Percentiles rank a stretch among this genome's conserved stretches.
phyloP scores from a whole-genome alignment of 2,797 vertebrate species.

The Eptatretus atami region DNA sequence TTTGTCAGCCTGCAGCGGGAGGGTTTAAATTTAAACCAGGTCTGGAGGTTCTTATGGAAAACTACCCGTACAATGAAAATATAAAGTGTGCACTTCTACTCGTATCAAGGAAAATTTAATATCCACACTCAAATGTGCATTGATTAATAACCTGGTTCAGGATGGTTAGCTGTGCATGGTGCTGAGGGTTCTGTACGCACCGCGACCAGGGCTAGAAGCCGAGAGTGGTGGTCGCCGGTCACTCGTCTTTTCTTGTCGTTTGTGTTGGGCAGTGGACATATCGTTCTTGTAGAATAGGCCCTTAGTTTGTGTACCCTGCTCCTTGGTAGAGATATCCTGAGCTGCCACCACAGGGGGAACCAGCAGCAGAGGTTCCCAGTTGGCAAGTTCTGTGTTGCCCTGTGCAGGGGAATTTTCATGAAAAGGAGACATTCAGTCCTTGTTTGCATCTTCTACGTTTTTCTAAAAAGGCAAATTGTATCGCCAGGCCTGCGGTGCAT shows the following conservation, averaged over 20 bases:
- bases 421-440: slow-evolving; percentile 11
- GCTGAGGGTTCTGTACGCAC: no score
- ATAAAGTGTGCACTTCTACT: no score
- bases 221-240: slow-evolving; percentile 25
- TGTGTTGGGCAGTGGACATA: slow-evolving; percentile 17
- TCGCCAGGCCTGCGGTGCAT: no score
- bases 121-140: no score
- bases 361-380: slow-evolving; percentile 16
- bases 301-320: slow-evolving; percentile 34
- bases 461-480: no score
- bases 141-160: no score
- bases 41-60: no score
- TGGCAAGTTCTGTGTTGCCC: slow-evolving; percentile 6
- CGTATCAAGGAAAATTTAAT: no score
- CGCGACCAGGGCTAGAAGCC: slow-evolving; percentile 39
- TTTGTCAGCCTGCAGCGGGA: no score
- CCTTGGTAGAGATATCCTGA: slow-evolving; percentile 11
- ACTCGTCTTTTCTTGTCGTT: slow-evolving; percentile 20
- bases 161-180: no score
- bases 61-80: no score
- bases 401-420: slow-evolving; percentile 8
- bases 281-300: slow-evolving; percentile 42
- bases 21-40: no score
- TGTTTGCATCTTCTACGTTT: slow-evolving; percentile 5
- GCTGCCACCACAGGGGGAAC: slow-evolving; percentile 10